Percentiles rank a stretch among this genome's conserved stretches.
Conservation (phyloP, 2,888 invertebrate species). For the Nemurella pictetii region DNA sequence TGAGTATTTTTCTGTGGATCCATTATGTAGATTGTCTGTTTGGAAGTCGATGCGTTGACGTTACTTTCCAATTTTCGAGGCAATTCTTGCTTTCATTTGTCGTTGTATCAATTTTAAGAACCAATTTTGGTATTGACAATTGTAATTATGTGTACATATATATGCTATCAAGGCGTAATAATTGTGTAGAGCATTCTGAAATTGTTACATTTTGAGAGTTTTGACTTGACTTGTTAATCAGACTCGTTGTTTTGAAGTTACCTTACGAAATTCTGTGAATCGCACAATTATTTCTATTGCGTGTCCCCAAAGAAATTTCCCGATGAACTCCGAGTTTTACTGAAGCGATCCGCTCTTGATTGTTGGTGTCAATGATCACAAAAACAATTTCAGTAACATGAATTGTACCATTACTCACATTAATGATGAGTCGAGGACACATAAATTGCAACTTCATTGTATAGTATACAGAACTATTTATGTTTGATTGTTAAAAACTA, state of each 20-base stretch:
- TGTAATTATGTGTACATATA: background rate
- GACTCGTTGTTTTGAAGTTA: background rate
- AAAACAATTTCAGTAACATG: too few relatives aligned
- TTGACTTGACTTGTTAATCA: background rate
- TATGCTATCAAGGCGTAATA: background rate
- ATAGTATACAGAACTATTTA: conserved; percentile 19
- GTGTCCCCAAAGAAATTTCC: background rate
- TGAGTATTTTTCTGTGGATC: background rate
- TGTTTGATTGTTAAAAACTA: conserved; percentile 19
- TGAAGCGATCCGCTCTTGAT: background rate
- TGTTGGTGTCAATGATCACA: too few relatives aligned
- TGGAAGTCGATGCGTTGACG: background rate
- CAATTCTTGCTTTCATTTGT: background rate
- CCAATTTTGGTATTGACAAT: background rate
- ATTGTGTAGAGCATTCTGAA: background rate
- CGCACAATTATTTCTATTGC: background rate
- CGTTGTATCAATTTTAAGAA: background rate
- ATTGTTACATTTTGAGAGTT: background rate
- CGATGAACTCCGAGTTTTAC: background rate
- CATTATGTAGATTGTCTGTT: background rate
- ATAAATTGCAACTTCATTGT: too few relatives aligned
- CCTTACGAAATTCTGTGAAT: background rate
- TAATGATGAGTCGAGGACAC: too few relatives aligned
- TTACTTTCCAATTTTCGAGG: background rate
- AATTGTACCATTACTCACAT: too few relatives aligned